Conservation (phyloP, 1,140 invertebrate species). For the Gryllus bimaculatus region DNA sequence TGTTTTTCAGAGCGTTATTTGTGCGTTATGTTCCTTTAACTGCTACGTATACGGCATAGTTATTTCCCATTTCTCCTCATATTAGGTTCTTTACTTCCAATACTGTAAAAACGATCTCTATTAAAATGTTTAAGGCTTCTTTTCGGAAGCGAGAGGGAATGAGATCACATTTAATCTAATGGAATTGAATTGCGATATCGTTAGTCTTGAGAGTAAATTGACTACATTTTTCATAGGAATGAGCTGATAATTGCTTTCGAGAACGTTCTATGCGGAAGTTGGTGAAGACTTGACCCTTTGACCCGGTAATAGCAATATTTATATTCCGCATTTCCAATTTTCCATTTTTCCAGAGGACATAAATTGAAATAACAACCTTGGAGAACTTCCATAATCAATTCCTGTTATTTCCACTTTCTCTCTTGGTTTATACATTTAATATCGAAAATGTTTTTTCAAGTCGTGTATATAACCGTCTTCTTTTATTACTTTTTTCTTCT, state of each 20-base stretch:
- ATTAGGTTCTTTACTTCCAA: background rate
- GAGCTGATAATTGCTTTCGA: background rate
- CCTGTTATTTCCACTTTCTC: background rate
- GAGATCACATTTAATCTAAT: background rate
- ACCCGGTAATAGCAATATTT: background rate
- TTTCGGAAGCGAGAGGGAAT: background rate
- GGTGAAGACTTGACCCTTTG: background rate
- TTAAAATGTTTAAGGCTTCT: background rate
- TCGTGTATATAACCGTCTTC: background rate
- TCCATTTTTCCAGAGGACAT: background rate
- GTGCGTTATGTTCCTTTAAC: background rate
- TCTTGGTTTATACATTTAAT: constrained; percentile 6
- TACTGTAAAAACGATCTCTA: background rate
- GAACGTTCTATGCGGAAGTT: background rate
- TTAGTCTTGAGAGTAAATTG: background rate
- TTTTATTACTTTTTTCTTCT: constrained; percentile 2
- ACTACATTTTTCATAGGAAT: background rate
- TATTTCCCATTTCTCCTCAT: background rate
- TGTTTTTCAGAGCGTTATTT: background rate
- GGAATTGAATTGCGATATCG: background rate
- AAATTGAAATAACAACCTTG: background rate
- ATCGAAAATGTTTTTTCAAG: constrained; percentile 5
- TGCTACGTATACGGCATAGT: background rate
- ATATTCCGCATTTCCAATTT: background rate
- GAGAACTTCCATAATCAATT: background rate